Conservation (phyloP, 1,140 invertebrate genomes). For the Zophobas atratus region DNA sequence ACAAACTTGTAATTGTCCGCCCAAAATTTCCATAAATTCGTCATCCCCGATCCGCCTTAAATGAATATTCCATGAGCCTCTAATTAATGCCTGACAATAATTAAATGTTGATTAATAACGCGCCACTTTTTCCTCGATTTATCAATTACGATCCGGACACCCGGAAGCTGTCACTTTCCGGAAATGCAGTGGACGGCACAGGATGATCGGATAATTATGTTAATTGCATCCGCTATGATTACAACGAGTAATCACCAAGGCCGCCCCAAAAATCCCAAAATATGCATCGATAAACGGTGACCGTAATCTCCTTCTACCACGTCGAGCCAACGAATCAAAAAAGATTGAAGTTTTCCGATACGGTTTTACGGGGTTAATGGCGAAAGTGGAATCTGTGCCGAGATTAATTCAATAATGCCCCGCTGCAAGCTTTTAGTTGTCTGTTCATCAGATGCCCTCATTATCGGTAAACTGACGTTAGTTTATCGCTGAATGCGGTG, state of each 20-base stretch:
- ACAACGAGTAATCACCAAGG: neutral
- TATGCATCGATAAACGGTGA: no score
- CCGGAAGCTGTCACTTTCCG: conserved; percentile 31
- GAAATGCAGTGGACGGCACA: neutral
- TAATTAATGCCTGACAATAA: neutral
- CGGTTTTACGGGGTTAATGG: neutral
- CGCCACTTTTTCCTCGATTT: neutral
- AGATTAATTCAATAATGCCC: conserved; percentile 15
- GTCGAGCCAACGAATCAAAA: no score
- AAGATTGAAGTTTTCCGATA: no score
- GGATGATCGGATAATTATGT: conserved; percentile 31
- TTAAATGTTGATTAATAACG: conserved; percentile 7
- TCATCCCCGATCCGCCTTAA: neutral
- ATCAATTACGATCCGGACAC: neutral
- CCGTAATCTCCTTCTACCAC: no score
- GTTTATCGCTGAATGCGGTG: conserved; percentile 31
- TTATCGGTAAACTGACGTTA: conserved; percentile 37
- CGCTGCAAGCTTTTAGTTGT: conserved; percentile 26
- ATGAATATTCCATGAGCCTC: conserved; percentile 4
- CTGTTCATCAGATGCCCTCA: conserved; percentile 38
- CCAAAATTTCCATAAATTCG: conserved; percentile 4
- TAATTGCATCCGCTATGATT: conserved; percentile 31
- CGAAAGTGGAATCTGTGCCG: neutral
- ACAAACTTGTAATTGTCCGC: no score
- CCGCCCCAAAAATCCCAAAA: no score